Percentiles rank a stretch among this genome's conserved stretches.
Conservation (phyloP, 2,888 invertebrate genomes). For the Pecten maximus region DNA sequence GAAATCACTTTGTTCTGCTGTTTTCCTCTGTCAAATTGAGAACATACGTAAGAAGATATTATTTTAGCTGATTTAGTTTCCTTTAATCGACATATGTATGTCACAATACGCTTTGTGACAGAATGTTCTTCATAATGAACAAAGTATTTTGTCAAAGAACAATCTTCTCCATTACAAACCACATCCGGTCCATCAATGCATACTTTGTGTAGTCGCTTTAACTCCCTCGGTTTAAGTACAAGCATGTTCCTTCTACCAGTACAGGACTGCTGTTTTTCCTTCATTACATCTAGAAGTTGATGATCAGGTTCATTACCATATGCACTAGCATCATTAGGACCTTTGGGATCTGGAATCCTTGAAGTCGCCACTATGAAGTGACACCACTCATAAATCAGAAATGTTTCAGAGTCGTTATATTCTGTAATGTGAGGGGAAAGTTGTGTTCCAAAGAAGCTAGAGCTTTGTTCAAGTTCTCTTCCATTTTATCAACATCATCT, state of each 20-base stretch:
- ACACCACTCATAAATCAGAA: conserved; percentile 36
- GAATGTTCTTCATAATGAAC: not conserved
- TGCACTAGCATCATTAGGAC: not conserved
- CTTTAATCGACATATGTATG: not conserved
- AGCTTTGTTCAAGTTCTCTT: conserved; percentile 36
- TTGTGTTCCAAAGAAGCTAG: no score
- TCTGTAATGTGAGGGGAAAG: no score
- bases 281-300: no score
- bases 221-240: no score
- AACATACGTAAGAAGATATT: not conserved
- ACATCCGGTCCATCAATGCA: no score
- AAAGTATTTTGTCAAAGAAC: not conserved
- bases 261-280: no score
- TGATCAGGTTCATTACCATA: no score
- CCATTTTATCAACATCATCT: conserved; percentile 18
- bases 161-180: not conserved
- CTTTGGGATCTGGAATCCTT: not conserved
- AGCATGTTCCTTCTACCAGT: no score
- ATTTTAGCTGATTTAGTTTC: not conserved
- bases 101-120: not conserved
- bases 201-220: no score
- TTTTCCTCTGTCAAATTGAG: not conserved
- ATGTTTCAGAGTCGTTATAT: conserved; percentile 43
- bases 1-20: not conserved
- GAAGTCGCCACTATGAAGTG: not conserved